Evolutionary conservation across 2,888 invertebrate species (phyloP).

Genomic region (Drosophila mulleri): DNA sequence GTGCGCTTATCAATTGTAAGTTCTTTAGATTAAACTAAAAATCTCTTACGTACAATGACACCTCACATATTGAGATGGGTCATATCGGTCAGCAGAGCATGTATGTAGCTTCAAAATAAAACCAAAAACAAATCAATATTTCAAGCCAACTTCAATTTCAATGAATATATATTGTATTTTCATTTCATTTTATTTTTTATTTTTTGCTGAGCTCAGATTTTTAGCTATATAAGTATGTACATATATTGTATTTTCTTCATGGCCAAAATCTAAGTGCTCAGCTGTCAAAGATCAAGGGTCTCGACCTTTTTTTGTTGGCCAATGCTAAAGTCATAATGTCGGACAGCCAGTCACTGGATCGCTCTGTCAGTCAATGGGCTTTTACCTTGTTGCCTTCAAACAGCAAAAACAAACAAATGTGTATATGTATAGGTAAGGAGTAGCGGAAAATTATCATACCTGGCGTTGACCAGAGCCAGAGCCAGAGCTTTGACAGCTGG

Average conservation of each 20-base stretch:
- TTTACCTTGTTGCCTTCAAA: conserved; percentile 25
- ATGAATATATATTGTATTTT: not conserved
- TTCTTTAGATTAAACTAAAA: too few relatives aligned
- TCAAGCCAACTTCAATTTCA: not conserved
- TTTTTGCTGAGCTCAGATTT: not conserved
- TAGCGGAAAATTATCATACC: conserved; percentile 56
- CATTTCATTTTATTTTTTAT: not conserved
- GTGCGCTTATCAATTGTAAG: too few relatives aligned
- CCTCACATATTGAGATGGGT: too few relatives aligned
- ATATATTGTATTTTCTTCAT: conserved; percentile 1
- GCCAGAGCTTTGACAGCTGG: conserved; percentile 82
- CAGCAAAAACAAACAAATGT: conserved; percentile 4
- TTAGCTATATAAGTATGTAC: too few relatives aligned
- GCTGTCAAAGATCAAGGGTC: conserved; percentile 64
- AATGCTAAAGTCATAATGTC: conserved; percentile 51
- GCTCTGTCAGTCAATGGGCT: conserved; percentile 64
- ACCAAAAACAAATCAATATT: not conserved
- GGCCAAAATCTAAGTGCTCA: conserved; percentile 25
- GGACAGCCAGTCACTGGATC: conserved; percentile 44
- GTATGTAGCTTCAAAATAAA: not conserved
- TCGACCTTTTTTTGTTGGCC: conserved; percentile 7
- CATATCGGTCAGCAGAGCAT: not conserved
- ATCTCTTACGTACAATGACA: too few relatives aligned
- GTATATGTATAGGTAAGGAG: conserved; percentile 7
- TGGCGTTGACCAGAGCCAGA: conserved; percentile 36